These are phyloP conservation scores for Podiceps cristatus DNA, from an alignment of 2,113 vertebrate genomes.

Conservation along the genomic window DNA sequence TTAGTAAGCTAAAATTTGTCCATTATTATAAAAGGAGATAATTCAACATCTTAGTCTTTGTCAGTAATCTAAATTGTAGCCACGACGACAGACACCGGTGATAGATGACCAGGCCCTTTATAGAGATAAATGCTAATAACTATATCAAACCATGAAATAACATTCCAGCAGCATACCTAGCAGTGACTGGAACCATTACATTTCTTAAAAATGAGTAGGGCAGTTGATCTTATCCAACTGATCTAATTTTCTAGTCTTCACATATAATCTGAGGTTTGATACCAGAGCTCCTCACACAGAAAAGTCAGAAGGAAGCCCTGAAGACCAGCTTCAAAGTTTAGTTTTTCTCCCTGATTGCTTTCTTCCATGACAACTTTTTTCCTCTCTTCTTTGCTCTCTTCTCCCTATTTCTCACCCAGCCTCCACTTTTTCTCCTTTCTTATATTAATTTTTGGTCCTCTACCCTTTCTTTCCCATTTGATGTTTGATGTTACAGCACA, in stretches of 20 bases:
- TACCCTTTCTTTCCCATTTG: not conserved
- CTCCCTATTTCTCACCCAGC: not conserved
- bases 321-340: not conserved
- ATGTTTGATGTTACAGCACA: not conserved
- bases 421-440: not conserved
- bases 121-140: slow-evolving; percentile 11
- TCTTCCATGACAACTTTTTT: not conserved
- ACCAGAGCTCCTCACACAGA: not conserved
- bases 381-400: not conserved
- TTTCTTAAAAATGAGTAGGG: not conserved
- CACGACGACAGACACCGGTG: not conserved
- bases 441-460: not conserved
- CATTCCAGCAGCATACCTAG: not conserved
- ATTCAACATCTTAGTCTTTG: not conserved
- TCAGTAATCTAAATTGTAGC: not conserved
- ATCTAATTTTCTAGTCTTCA: not conserved
- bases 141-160: slow-evolving; percentile 6
- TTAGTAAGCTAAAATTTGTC: not conserved
- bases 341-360: not conserved
- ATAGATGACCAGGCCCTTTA: not conserved
- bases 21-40: not conserved
- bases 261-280: not conserved
- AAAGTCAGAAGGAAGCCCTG: not conserved
- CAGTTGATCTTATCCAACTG: not conserved
- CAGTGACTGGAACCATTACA: not conserved